Evolutionary conservation across 2,113 vertebrate species (phyloP), one percentile per base, ranked within the genome.

Genomic region (Poeciliopsis occidentalis): DNA sequence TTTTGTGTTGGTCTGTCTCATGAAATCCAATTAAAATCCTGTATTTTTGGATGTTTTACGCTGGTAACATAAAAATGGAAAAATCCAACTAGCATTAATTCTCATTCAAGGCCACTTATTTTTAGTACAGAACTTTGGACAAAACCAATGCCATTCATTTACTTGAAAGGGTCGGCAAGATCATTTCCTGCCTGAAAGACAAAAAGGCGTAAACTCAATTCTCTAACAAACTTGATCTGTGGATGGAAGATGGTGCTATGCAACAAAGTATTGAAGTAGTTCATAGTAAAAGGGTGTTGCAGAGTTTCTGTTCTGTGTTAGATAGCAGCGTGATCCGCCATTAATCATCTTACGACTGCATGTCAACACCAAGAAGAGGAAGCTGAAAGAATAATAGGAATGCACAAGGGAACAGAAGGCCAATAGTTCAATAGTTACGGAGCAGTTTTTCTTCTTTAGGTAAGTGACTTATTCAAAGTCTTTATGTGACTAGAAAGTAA

Each of bases 301-400:
- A 60, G 41, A 30, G 12, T 34, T 76, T 86, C 22, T 76, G 60
- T 60, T 91, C 72, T 73, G 67, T 60, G 17, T 77, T 41, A 51
- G 84, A 89, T 83, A 81, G 57, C 34, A 27, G 17, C 24, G 27
- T 63, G 64, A 68, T 78, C 60, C 62, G 12, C 81, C 80, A 92
- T 89, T 89, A 84, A 88, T 90, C 82, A 91, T 80, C 82, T 79
- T 47, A 51, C 26, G 76, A 24, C 31, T 71, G 66, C 64, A 85
- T 85, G 77, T 79, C 84, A 86, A 76, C 37, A 80, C 60, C 69
- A 74, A 79, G 69, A 60, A 80, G 74, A 69, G 13, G 34, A 44
- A 80, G 69, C 79, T 83, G 73, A 77, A 65, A 17, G 69, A 54
- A 78, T 80, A 82, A 82, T 75, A 78, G 66, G 67, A 80, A 87